Evolutionary conservation across 2,797 vertebrate genomes (phyloP), one percentile per base, ranked within the genome.

Genomic region (Enteromius treurensis): DNA sequence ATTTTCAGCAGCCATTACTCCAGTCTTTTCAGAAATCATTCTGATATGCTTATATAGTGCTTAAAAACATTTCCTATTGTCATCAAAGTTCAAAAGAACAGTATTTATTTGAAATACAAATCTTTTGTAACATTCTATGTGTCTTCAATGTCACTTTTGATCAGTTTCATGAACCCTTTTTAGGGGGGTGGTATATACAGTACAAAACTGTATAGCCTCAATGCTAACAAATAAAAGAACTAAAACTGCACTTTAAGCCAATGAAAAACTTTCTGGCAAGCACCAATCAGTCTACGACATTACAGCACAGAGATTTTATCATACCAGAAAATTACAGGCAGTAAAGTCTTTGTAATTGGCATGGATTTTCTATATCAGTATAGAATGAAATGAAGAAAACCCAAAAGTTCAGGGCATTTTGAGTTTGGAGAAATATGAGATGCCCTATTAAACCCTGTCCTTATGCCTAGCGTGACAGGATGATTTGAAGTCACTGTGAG

Each of bases 401-500:
- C 23, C 15, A 3, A 62, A 78, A 26, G 45, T 79, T 23, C 60
- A 67, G 29, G 26, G 10, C 77, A 62, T 51, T 79, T 65, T 79
- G 60, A 78, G 60, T 47, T 47, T 23, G 26, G 77, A 65, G 77
- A 65, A 79, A 79, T 79, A 79, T 79, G 77, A 79, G 77, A 67
- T 23, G 4, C 15, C 42, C 32, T 78, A 62, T 78, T 71, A 71
- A 83, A 62, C 51, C 14, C 29, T 34, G 40, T 60, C 26, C 65
- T 49, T 77, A 60, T 83, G 62, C 62, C 71, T 42, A 68, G 73
- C 65, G 19, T 82, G 81, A 67, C 64, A 23, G 34, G 49, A 75
- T 58, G 51, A 83, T 81, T 84, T 77, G 55, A 84, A 81, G 82
- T 83, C 45, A 81, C 37, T 23, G 65, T 87, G 32, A 80, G 80